These are phyloP conservation scores for Dryadula phaetusa DNA, from an alignment of 2,888 invertebrate species.

Conservation along the genomic window DNA sequence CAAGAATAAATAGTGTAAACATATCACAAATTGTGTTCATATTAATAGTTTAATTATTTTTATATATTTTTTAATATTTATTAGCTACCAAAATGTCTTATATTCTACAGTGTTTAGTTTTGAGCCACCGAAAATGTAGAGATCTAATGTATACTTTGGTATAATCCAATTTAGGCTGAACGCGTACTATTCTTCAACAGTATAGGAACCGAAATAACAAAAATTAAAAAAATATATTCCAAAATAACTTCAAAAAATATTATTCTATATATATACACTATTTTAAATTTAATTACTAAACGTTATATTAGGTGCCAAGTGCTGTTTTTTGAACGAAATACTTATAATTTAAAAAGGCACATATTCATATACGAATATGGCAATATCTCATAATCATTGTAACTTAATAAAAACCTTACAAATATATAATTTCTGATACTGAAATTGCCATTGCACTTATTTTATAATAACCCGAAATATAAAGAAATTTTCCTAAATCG, in stretches of 20 bases:
- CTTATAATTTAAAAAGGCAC: too few relatives aligned
- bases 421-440: too few relatives aligned
- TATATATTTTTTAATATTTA: slow-evolving; percentile 11
- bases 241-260: not conserved
- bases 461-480: too few relatives aligned
- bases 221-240: not conserved
- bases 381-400: too few relatives aligned
- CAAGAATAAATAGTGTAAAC: slow-evolving; percentile 19
- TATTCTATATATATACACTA: slow-evolving; percentile 11
- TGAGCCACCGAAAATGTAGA: slow-evolving; percentile 50
- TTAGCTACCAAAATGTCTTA: slow-evolving; percentile 21
- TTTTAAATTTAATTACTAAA: not conserved
- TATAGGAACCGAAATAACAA: slow-evolving; percentile 21
- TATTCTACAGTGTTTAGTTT: slow-evolving; percentile 8
- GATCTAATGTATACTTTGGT: slow-evolving; percentile 71
- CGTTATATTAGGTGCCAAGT: not conserved
- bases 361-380: too few relatives aligned
- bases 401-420: too few relatives aligned
- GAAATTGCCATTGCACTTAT: too few relatives aligned
- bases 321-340: not conserved
- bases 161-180: slow-evolving; percentile 58
- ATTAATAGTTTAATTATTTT: slow-evolving; percentile 8
- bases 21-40: slow-evolving; percentile 17
- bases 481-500: too few relatives aligned
- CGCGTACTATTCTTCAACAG: slow-evolving; percentile 11